Base-by-base conservation (phyloP, 2,888 invertebrate species). In the Lymantria monacha region DNA sequence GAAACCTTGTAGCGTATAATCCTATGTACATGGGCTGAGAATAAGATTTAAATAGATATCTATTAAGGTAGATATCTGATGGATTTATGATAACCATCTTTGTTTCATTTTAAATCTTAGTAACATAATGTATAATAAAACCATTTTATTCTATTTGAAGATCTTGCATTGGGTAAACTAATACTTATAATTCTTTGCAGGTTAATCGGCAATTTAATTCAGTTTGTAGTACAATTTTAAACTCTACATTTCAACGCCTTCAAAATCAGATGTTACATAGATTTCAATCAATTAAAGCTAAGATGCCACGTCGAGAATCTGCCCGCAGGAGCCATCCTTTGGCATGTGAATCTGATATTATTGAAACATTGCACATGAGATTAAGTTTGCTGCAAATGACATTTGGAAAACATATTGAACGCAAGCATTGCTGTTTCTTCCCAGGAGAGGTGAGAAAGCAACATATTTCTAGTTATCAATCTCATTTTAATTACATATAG, bases 381-480 rank as follows among this genome's bases (percentile, higher is more conserved):
- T 93, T 98, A 46, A 97, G 97, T 48, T 89, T 98, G 51, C 91
- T 98, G 57, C 97, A 97, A 86, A 98, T 98, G 97, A 96, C 97
- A 14, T 97, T 97, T 90, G 97, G 97, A 47, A 98, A 98, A 87
- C 97, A 98, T 81, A 97, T 98, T 78, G 97, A 98, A 81, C 93
- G 96, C 70, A 97, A 96, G 78, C 96, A 97, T 76, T 97, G 97
- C 81, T 98, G 97, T 87, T 98, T 98, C 85, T 98, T 98, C 78
- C 97, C 98, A 44, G 98, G 98, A 83, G 97, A 97, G 93, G 97
- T 97, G 91, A 92, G 85, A 81, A 54, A 15, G 11, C 30, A 22
- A 22, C 22, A 22, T 22, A 3, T 22, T 22, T 22, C 5, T 22
- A 22, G 22, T 22, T 22, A 22, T 22, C 2, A 5, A 22, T 22